Percentiles rank a stretch among this genome's conserved stretches.
These are phyloP conservation scores for Gymnarchus niloticus DNA, from an alignment of 2,113 vertebrate species.

Conservation along the genomic window DNA sequence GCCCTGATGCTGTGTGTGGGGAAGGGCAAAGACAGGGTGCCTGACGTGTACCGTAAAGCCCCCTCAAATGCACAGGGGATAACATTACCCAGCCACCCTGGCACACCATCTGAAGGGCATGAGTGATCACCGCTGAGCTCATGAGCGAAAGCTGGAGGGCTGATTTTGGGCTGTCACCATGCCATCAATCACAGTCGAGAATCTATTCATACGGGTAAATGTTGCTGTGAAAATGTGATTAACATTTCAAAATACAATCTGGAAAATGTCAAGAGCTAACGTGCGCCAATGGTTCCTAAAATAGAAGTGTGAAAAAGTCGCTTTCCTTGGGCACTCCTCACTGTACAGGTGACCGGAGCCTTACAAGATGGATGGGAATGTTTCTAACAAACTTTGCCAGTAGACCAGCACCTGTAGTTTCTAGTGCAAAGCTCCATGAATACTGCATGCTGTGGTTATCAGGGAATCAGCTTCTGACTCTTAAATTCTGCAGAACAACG, in stretches of 20 bases:
- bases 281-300: background rate
- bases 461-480: background rate
- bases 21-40: background rate
- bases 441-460: background rate
- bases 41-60: background rate
- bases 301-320: background rate
- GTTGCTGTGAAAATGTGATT: background rate
- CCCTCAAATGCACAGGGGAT: background rate
- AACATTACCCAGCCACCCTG: background rate
- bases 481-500: constrained; percentile 7
- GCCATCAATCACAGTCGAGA: background rate
- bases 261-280: background rate
- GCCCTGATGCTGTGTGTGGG: background rate
- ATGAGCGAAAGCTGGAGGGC: background rate
- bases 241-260: background rate
- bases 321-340: background rate
- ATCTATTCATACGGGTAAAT: background rate
- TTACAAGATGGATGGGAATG: background rate
- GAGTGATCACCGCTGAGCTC: background rate
- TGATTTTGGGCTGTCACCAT: background rate
- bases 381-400: background rate
- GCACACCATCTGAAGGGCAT: background rate
- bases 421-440: background rate
- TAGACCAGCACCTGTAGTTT: background rate
- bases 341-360: background rate